These are phyloP conservation scores for Melanogrammus aeglefinus DNA, from an alignment of 2,797 vertebrate species.

Conservation along the genomic window DNA sequence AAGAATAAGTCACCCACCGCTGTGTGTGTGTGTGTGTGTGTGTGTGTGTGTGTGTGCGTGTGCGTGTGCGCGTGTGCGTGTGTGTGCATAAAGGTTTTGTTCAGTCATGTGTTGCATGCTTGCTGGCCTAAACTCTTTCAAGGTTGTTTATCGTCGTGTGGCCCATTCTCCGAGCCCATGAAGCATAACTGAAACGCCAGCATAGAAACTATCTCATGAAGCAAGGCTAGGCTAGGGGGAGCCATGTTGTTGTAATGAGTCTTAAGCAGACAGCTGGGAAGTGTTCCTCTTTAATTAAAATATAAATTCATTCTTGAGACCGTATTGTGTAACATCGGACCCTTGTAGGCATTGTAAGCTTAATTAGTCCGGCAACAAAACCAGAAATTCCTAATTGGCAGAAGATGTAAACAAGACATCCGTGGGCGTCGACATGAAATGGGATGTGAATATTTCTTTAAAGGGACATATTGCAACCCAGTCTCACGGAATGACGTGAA, in stretches of 20 bases:
- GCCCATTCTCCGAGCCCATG: too few relatives aligned
- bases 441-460: background rate
- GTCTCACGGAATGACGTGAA: too few relatives aligned
- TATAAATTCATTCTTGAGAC: background rate
- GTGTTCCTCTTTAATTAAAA: too few relatives aligned
- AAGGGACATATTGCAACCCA: too few relatives aligned
- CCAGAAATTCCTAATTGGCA: background rate
- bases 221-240: too few relatives aligned
- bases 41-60: background rate
- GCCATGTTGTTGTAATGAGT: too few relatives aligned
- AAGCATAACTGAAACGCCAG: too few relatives aligned
- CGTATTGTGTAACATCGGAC: background rate
- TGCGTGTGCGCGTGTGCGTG: conserved; percentile 4
- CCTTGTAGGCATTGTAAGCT: background rate
- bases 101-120: background rate
- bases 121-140: too few relatives aligned
- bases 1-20: background rate
- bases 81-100: background rate
- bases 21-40: conserved; percentile 1
- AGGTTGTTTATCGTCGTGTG: too few relatives aligned
- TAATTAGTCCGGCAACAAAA: background rate
- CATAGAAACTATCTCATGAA: too few relatives aligned
- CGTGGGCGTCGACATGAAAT: background rate
- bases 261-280: too few relatives aligned
- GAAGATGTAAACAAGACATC: background rate